phyloP scores from a whole-genome alignment of 1,140 invertebrate genomes.

The Euura saliciscinereae region DNA sequence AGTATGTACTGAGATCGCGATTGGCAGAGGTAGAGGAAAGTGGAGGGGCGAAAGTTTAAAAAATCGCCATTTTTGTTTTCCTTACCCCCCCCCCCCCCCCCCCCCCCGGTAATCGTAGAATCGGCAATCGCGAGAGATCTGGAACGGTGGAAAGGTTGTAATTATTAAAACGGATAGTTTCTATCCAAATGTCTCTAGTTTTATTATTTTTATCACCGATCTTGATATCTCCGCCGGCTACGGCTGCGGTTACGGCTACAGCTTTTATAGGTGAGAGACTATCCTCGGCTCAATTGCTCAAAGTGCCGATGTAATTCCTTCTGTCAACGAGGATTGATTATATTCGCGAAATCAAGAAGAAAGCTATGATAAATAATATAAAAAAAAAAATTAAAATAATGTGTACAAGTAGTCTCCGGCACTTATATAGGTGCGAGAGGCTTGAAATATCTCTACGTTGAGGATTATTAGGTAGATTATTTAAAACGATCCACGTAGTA shows the following conservation, averaged over 20 bases:
- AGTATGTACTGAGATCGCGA: neutral
- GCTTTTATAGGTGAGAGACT: neutral
- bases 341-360: neutral
- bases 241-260: neutral
- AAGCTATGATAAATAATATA: neutral
- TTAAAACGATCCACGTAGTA: too few relatives aligned
- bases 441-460: too few relatives aligned
- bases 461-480: too few relatives aligned
- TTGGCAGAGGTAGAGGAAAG: neutral
- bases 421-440: too few relatives aligned
- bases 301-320: neutral
- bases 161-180: neutral
- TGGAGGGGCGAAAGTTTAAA: too few relatives aligned
- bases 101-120: too few relatives aligned
- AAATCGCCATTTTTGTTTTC: too few relatives aligned
- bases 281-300: neutral
- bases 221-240: neutral
- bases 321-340: neutral
- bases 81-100: too few relatives aligned
- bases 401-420: too few relatives aligned
- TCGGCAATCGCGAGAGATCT: too few relatives aligned
- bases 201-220: too few relatives aligned
- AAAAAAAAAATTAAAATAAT: neutral
- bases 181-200: neutral
- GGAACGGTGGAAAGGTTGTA: too few relatives aligned